phyloP scores from a whole-genome alignment of 1,140 invertebrate species.

The Pararge aegeria region DNA sequence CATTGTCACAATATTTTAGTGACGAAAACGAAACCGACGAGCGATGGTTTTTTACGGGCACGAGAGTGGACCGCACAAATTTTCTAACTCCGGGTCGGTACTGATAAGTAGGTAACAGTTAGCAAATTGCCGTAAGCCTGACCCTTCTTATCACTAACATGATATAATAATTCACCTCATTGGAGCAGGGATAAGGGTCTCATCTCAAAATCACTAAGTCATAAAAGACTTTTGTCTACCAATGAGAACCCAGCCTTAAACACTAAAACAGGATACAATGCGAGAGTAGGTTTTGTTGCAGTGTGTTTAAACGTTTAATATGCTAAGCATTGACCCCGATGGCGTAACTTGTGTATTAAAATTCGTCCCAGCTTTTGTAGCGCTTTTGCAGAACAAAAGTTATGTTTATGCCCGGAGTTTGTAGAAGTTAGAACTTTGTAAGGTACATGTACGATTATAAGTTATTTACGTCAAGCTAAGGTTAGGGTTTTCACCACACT shows the following conservation, averaged over 20 bases:
- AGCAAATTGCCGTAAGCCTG: no score
- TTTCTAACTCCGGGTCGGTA: no score
- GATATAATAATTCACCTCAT: no score
- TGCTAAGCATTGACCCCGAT: slow-evolving; percentile 5
- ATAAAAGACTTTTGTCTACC: no score
- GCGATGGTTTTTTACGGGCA: no score
- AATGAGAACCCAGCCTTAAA: neutral
- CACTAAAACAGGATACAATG: neutral
- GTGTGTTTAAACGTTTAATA: neutral
- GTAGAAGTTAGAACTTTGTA: slow-evolving; percentile 1
- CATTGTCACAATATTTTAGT: no score
- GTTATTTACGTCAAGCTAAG: neutral
- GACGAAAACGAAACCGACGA: no score
- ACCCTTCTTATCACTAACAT: no score
- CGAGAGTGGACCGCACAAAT: no score
- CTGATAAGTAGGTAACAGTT: no score
- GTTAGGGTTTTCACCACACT: neutral
- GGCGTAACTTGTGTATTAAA: neutral
- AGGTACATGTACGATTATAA: neutral
- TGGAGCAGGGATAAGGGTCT: no score
- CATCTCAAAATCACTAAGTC: no score
- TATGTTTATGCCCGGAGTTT: slow-evolving; percentile 6
- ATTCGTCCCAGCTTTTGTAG: slow-evolving; percentile 1
- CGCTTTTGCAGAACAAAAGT: slow-evolving; percentile 4
- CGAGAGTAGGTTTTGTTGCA: neutral